Conservation (phyloP, 2,797 vertebrate genomes). For the Enteromius mattozi region DNA sequence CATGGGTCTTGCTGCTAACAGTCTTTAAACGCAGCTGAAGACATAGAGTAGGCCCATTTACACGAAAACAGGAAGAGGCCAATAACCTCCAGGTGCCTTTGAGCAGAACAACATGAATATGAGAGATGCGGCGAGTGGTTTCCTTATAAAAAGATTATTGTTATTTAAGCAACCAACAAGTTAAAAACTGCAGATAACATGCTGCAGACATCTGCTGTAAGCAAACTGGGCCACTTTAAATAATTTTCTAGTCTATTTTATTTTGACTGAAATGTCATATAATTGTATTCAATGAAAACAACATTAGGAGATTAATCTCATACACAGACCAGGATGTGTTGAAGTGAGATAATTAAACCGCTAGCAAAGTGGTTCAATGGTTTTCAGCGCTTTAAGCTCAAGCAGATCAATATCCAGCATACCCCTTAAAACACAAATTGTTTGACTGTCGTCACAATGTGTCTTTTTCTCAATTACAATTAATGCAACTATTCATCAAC, state of each 20-base stretch:
- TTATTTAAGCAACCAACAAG: constrained; percentile 21
- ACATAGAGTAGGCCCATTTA: background rate
- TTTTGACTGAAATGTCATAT: background rate
- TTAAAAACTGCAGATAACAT: background rate
- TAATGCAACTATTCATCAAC: background rate
- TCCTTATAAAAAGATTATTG: background rate
- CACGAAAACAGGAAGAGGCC: constrained; percentile 53
- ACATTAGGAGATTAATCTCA: background rate
- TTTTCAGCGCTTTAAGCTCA: background rate
- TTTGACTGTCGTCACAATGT: background rate
- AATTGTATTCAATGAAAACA: background rate
- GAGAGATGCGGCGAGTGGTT: background rate
- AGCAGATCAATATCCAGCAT: background rate
- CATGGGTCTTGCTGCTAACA: background rate
- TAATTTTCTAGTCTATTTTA: background rate
- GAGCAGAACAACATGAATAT: constrained; percentile 11
- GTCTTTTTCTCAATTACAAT: background rate
- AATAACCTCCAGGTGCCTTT: constrained; percentile 31
- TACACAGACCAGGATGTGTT: background rate
- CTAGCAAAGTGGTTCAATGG: background rate
- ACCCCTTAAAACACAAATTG: background rate
- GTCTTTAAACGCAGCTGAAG: constrained; percentile 33
- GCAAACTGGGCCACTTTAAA: background rate
- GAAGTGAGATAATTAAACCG: background rate
- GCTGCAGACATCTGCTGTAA: background rate